These are phyloP conservation scores for Autographa pulchrina DNA, from an alignment of 2,888 invertebrate species.

Conservation along the genomic window DNA sequence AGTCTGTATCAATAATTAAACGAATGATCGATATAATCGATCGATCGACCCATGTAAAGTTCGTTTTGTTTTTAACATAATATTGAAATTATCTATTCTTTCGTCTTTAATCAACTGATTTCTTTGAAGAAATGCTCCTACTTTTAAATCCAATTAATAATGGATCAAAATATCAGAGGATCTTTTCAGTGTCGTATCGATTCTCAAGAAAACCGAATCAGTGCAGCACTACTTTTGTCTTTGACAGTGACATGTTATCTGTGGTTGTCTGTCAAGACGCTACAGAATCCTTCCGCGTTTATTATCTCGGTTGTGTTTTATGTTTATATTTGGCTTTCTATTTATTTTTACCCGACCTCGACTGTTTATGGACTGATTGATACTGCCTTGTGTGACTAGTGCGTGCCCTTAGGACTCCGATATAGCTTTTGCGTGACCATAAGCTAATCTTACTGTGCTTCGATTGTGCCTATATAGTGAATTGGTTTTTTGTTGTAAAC, in stretches of 20 bases:
- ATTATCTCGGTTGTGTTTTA: slow-evolving; percentile 8
- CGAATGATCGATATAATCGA: slow-evolving; percentile 12
- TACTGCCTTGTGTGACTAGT: slow-evolving; percentile 12
- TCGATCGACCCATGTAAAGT: slow-evolving; percentile 9
- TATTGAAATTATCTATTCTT: slow-evolving; percentile 3
- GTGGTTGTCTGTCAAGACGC: slow-evolving; percentile 4
- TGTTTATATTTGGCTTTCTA: slow-evolving; percentile 7
- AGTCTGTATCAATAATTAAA: slow-evolving; percentile 10
- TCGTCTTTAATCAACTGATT: slow-evolving; percentile 1
- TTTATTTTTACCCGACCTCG: slow-evolving; percentile 14
- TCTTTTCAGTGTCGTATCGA: slow-evolving; percentile 8
- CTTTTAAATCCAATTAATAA: slow-evolving; percentile 13
- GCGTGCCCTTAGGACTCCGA: slow-evolving; percentile 12
- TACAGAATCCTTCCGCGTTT: slow-evolving; percentile 12
- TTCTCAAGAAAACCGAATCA: not conserved
- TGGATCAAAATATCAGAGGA: slow-evolving; percentile 10
- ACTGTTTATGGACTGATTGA: slow-evolving; percentile 13
- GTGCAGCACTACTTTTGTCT: slow-evolving; percentile 10
- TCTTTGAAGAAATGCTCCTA: not conserved
- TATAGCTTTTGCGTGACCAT: slow-evolving; percentile 11
- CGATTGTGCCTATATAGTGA: slow-evolving; percentile 8
- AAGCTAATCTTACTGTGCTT: slow-evolving; percentile 5
- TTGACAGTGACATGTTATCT: slow-evolving; percentile 9
- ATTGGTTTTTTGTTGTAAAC: slow-evolving; percentile 12
- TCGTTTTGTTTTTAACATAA: slow-evolving; percentile 10